Conservation (phyloP, 1,140 invertebrate genomes). For the Brachystomella parvula region DNA sequence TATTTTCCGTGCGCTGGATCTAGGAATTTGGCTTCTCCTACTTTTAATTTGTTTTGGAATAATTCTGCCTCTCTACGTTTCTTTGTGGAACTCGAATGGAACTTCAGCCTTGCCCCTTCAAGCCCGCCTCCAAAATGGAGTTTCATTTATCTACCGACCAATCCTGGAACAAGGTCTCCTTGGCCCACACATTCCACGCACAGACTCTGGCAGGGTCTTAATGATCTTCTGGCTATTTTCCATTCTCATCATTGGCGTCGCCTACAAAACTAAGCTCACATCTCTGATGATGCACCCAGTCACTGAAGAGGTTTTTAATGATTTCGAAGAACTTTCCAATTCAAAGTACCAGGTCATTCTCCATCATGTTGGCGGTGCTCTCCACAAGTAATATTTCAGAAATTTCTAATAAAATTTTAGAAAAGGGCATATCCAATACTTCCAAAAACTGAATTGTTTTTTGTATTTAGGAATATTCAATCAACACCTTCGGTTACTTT, state of each 20-base stretch:
- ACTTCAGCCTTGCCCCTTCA: not conserved
- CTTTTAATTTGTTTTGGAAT: not conserved
- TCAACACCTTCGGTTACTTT: not conserved
- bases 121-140: not conserved
- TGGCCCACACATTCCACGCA: not conserved
- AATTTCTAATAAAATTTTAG: no score
- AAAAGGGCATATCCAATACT: no score
- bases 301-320: not conserved
- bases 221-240: not conserved
- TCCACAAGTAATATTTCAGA: no score
- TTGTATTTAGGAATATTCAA: not conserved
- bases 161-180: constrained; percentile 4
- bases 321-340: constrained; percentile 4
- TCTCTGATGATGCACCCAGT: not conserved
- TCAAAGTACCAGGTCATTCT: constrained; percentile 3
- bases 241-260: constrained; percentile 1
- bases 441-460: no score
- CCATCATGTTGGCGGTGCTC: constrained; percentile 6
- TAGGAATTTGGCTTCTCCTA: not conserved
- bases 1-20: not conserved
- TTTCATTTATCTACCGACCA: constrained; percentile 1
- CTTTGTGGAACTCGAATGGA: not conserved
- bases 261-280: constrained; percentile 12
- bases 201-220: not conserved
- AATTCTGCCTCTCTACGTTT: not conserved